Evolutionary conservation across 1,140 invertebrate genomes (phyloP), one percentile per base, ranked within the genome.

Genomic region (Episyrphus balteatus): DNA sequence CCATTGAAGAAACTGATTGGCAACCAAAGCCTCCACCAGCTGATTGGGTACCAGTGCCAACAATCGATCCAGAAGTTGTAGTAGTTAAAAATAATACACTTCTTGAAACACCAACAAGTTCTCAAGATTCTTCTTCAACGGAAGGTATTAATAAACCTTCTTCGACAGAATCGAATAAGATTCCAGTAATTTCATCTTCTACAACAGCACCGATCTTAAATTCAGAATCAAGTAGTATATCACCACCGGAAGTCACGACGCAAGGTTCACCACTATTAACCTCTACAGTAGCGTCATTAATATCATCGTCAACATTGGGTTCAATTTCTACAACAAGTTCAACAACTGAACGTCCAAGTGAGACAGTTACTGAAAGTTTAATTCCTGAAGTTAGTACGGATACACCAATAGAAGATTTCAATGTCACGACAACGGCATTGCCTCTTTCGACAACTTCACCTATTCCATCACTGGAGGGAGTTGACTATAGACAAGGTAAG

Each of bases 401-500:
- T 43, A 57, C 55, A 12, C 21, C 17, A 55, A 47, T 14, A 26
- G 51, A 48, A 51, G 49, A 47, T 30, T 15, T 12, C 41, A 55
- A 54, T 52, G 51, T 52, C 42, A 53, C 58, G 41, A 57, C 62
- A 54, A 59, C 59, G 33, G 44, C 59, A 51, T 55, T 56, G 44
- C 55, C 58, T 44, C 8, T 26, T 8, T 45, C 56, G 19, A 59
- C 52, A 45, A 42, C 46, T 5, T 18, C 38, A 26, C 39, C 49
- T 37, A 33, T n/a, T 40, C 34, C 45, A 48, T 50, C 57, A 48
- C 46, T 65, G 50, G 58, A 61, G 47, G 61, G 66, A 55, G 55
- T 68, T 50, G 65, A 68, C 55, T 68, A 68, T 55, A 55, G 52
- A 44, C 62, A 68, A 58, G 58, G 66, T 68, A 48, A 66, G 51